Evolutionary conservation across 2,113 vertebrate genomes (phyloP), one percentile per base, ranked within the genome.

Genomic region (Cyphomyrus discorhynchus): DNA sequence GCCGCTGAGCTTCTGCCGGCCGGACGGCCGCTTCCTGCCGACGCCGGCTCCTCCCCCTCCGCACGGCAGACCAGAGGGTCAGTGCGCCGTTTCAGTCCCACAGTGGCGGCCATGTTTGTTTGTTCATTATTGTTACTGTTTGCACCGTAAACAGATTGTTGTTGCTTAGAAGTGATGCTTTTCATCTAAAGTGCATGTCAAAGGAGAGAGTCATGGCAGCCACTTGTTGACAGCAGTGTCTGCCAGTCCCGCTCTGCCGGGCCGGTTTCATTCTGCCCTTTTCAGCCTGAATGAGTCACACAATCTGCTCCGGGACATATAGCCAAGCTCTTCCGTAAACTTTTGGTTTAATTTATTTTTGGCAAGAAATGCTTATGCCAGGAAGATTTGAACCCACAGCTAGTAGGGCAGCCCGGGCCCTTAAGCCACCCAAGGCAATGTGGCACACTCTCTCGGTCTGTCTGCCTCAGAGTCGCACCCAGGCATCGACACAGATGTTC

Each of bases 1-100:
- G 39, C 94, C 95, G 0, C 66, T 95, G 77, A 91, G 89, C 10
- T 92, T 93, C 89, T 96, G 95, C 92, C 94, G 91, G 87, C 95
- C 95, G 2, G 96, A 96, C 47, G 88, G 94, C 83, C 92, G 96
- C 89, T 96, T 96, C 39, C 21, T 89, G 91, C 66, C 53, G 84
- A 86, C 50, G 3, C 86, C 88, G 3, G 8, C 91, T 17, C 86
- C 45, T 58, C 58, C 62, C 27, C 11, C 31, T 47, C 91, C 89
- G 84, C 42, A 90, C 58, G 35, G 15, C 0, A 89, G 93, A 8
- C 13, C 90, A 53, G 53, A 92, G 93, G 94, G 95, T 96, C 31
- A 91, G 92, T 89, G 80, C 27, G 5, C 56, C 6, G 10, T 70
- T 11, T 11, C 27, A 31, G 27, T 31, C 62, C 62, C 27, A 4